phyloP scores from a whole-genome alignment of 2,888 invertebrate genomes.

The Thumatha senex region DNA sequence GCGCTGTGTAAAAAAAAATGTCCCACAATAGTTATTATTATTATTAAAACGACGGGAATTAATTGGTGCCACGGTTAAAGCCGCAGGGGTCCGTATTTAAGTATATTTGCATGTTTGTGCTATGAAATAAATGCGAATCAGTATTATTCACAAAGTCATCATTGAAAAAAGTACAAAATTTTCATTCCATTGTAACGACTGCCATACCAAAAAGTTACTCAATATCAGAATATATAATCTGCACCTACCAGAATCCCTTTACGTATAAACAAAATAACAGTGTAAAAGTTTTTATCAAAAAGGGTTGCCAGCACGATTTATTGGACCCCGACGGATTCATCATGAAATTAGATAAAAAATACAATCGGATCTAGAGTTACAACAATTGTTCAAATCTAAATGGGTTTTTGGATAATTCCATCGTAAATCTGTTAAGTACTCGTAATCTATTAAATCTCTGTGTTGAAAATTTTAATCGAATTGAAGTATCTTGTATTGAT shows the following conservation, averaged over 20 bases:
- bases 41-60: too few relatives aligned
- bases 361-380: constrained; percentile 33
- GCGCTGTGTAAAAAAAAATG: too few relatives aligned
- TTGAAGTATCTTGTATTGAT: too few relatives aligned
- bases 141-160: too few relatives aligned
- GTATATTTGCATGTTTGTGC: too few relatives aligned
- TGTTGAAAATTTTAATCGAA: too few relatives aligned
- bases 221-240: constrained; percentile 1
- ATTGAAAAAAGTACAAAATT: too few relatives aligned
- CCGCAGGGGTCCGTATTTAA: too few relatives aligned
- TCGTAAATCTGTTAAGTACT: constrained; percentile 12
- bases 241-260: constrained; percentile 1
- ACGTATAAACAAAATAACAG: constrained; percentile 20
- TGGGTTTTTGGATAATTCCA: constrained; percentile 28
- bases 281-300: constrained; percentile 35
- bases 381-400: constrained; percentile 27
- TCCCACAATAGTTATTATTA: too few relatives aligned
- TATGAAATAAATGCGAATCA: too few relatives aligned
- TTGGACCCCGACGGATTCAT: constrained; percentile 43
- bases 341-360: constrained; percentile 41
- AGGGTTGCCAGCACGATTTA: constrained; percentile 38
- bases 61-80: too few relatives aligned
- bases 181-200: too few relatives aligned
- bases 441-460: constrained; percentile 14
- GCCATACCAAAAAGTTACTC: background rate